Percentiles rank a stretch among this genome's conserved stretches.
These are phyloP conservation scores for Drosophila orosa DNA, from an alignment of 1,140 invertebrate species.

Conservation along the genomic window DNA sequence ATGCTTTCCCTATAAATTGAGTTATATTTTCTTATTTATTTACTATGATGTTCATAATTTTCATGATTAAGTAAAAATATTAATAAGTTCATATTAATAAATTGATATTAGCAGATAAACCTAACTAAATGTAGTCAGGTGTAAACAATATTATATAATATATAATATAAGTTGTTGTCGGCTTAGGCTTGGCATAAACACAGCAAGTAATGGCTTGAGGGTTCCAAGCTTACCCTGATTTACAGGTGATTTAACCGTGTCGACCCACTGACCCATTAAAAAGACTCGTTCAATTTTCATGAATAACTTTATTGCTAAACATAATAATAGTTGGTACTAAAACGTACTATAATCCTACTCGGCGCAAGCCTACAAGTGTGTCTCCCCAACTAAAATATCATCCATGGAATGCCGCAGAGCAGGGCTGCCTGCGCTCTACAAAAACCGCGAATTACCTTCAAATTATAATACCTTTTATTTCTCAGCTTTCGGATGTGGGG, in stretches of 20 bases:
- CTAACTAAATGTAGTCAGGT: neutral
- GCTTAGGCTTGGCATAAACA: neutral
- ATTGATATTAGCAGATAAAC: no score
- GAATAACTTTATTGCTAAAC: slow-evolving; percentile 33
- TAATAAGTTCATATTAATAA: neutral
- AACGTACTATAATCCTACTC: slow-evolving; percentile 30
- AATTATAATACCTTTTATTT: slow-evolving; percentile 41
- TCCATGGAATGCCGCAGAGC: slow-evolving; percentile 20
- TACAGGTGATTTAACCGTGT: neutral
- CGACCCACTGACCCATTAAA: slow-evolving; percentile 15
- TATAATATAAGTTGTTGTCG: no score
- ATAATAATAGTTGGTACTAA: slow-evolving; percentile 37
- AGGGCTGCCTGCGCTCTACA: neutral
- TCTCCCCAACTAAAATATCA: neutral
- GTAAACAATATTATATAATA: no score
- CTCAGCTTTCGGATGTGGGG: neutral
- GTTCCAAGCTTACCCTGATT: neutral
- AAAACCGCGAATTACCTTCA: slow-evolving; percentile 13
- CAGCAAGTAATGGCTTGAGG: neutral
- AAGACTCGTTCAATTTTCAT: neutral
- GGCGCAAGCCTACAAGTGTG: slow-evolving; percentile 2
- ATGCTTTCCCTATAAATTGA: neutral
- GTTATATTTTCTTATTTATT: neutral
- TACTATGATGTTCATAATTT: neutral
- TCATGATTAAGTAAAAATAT: neutral